A percentile compares a stretch with the other conserved stretches of the same genome.
Evolutionary conservation across 2,888 invertebrate species (phyloP).

Genomic region (Uropetala carovei): DNA sequence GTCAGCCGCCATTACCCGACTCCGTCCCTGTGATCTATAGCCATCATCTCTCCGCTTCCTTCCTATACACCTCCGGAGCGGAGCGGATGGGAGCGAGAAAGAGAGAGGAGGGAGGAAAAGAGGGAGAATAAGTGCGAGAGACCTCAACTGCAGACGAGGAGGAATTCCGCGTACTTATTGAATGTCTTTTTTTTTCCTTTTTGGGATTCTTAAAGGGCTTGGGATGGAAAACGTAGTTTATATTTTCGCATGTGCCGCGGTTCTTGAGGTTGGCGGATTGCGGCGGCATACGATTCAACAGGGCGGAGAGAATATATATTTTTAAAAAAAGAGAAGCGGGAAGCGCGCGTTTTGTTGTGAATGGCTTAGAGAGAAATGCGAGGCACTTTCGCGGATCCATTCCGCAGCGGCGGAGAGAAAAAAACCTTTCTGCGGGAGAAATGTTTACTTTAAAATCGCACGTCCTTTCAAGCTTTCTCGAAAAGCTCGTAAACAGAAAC

Average conservation of each 20-base stretch:
- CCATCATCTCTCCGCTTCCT: constrained; percentile 15
- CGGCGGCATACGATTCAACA: not conserved
- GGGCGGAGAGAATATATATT: no score
- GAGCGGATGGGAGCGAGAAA: not conserved
- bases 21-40: constrained; percentile 22
- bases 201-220: no score
- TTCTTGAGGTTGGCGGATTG: not conserved
- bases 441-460: not conserved
- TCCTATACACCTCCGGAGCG: not conserved
- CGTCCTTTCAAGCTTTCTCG: not conserved
- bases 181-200: not conserved
- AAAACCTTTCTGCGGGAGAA: not conserved
- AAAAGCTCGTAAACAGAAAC: not conserved
- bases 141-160: not conserved
- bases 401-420: not conserved
- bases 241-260: not conserved
- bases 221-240: not conserved
- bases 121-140: no score
- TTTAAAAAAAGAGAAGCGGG: not conserved
- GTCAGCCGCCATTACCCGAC: not conserved
- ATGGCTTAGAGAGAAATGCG: not conserved
- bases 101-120: not conserved
- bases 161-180: not conserved
- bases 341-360: not conserved
- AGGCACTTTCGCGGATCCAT: not conserved